Evolutionary conservation across 2,888 invertebrate genomes (phyloP).

Genomic region (Petrophora chlorosata): DNA sequence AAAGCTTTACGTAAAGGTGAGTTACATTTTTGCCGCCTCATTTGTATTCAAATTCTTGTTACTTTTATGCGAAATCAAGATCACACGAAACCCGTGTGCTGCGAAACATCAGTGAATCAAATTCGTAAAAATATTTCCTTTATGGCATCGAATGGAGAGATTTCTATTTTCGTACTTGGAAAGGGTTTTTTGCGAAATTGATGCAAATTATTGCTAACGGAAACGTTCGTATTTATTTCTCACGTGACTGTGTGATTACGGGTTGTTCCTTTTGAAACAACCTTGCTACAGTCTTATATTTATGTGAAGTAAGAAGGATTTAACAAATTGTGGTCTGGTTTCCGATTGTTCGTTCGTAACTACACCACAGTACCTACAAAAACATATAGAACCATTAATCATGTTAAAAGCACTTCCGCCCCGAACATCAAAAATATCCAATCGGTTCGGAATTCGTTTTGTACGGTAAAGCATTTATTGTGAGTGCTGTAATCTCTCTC

Average conservation of each 20-base stretch:
- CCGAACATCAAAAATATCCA: slow-evolving; percentile 38
- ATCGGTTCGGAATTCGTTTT: slow-evolving; percentile 38
- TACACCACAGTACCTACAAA: slow-evolving; percentile 1
- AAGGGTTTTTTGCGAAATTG: not conserved
- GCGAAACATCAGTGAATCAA: slow-evolving; percentile 13
- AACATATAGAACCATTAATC: slow-evolving; percentile 39
- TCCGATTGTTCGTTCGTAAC: slow-evolving; percentile 7
- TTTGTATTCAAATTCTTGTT: slow-evolving; percentile 40
- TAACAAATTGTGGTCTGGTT: no score
- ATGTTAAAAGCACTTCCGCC: slow-evolving; percentile 40
- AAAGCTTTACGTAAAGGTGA: slow-evolving; percentile 31
- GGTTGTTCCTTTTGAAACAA: no score
- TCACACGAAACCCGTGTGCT: slow-evolving; percentile 9
- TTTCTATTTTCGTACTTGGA: slow-evolving; percentile 1
- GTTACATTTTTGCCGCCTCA: slow-evolving; percentile 41
- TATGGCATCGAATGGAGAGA: not conserved
- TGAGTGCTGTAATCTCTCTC: slow-evolving; percentile 51
- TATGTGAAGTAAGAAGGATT: no score
- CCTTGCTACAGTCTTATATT: not conserved
- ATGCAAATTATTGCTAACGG: no score
- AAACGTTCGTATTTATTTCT: no score
- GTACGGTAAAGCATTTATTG: slow-evolving; percentile 45
- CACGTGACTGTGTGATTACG: no score
- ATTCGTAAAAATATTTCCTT: slow-evolving; percentile 9
- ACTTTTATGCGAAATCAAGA: slow-evolving; percentile 36